phyloP scores from a whole-genome alignment of 2,888 invertebrate species.

The Drosophila monieri region DNA sequence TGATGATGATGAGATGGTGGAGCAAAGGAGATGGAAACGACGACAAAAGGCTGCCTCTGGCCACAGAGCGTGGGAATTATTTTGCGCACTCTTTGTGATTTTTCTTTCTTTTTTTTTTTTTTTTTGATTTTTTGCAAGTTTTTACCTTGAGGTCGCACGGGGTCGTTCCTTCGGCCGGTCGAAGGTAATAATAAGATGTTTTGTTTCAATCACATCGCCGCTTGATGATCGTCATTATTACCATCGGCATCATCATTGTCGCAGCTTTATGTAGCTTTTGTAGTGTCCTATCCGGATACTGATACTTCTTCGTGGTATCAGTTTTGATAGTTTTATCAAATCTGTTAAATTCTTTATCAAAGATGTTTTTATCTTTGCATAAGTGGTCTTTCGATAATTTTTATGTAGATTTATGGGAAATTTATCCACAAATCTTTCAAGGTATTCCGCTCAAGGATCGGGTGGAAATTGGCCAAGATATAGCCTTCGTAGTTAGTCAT shows the following conservation, averaged over 20 bases:
- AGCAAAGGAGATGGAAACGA: slow-evolving; percentile 37
- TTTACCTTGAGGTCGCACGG: slow-evolving; percentile 72
- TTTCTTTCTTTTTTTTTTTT: slow-evolving; percentile 7
- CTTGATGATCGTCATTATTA: slow-evolving; percentile 54
- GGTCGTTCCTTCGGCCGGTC: slow-evolving; percentile 67
- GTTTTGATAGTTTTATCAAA: background rate
- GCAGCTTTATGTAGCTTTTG: slow-evolving; percentile 28
- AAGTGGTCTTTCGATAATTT: too few species aligned
- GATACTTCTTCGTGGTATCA: background rate
- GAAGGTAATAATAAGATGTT: slow-evolving; percentile 78
- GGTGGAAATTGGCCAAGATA: background rate
- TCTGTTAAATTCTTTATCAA: too few species aligned
- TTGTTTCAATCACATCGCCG: slow-evolving; percentile 79
- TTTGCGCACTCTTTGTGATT: slow-evolving; percentile 65
- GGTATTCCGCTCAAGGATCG: too few species aligned
- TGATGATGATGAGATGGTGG: slow-evolving; percentile 32
- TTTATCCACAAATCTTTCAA: too few species aligned
- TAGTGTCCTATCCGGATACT: slow-evolving; percentile 12
- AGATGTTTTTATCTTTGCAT: too few species aligned
- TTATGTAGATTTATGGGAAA: too few species aligned
- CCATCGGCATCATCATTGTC: slow-evolving; percentile 18
- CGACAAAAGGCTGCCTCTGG: slow-evolving; percentile 67
- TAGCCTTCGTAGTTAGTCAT: too few species aligned
- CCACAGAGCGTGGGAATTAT: slow-evolving; percentile 70
- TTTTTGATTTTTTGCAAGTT: slow-evolving; percentile 33